Evolutionary conservation across 2,113 vertebrate genomes (phyloP), one percentile per base, ranked within the genome.

Genomic region (Casuarius casuarius): DNA sequence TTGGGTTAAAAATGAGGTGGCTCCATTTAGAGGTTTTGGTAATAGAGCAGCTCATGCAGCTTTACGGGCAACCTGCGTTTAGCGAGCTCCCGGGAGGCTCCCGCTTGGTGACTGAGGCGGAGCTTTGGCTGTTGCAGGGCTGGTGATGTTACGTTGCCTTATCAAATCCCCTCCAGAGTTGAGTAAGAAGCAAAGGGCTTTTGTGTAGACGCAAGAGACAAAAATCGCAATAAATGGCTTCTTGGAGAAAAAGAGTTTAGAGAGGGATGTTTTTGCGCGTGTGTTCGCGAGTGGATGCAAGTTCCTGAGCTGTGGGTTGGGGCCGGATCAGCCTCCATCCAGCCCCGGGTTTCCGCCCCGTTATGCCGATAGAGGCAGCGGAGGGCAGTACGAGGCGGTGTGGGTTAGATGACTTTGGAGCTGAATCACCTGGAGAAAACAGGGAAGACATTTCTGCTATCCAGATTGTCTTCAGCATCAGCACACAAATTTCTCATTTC

Each of bases 291-390:
- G 31, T 14, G 68, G 38, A n/a, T 35, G 9, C 19, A 9, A 9
- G 7, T 44, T 5, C 40, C 5, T 0, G 51, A 63, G 35, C 19
- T 18, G 70, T 56, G 93, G 40, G 40, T 26, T 7, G 17, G 7
- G 12, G 31, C 4, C 31, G 71, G 35, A n/a, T 35, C 75, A 79
- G 67, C 48, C 4, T 49, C 14, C 62, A 5, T 8, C 28, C 12
- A 6, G 79, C 25, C 28, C n/a, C 0, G 0, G 5, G 4, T 49
- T 52, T 56, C 66, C 14, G 10, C 46, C 23, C 42, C 1, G n/a
- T 2, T 54, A 4, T 29, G 35, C 18, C 19, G 4, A 0, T 3
- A 6, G 75, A 23, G 78, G 46, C 14, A 7, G 61, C 2, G 66
- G 9, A n/a, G 71, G 26, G 48, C 67, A 68, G 38, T 7, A 2